These are phyloP conservation scores for Andrena trimmerana DNA, from an alignment of 2,888 invertebrate genomes.

Conservation along the genomic window DNA sequence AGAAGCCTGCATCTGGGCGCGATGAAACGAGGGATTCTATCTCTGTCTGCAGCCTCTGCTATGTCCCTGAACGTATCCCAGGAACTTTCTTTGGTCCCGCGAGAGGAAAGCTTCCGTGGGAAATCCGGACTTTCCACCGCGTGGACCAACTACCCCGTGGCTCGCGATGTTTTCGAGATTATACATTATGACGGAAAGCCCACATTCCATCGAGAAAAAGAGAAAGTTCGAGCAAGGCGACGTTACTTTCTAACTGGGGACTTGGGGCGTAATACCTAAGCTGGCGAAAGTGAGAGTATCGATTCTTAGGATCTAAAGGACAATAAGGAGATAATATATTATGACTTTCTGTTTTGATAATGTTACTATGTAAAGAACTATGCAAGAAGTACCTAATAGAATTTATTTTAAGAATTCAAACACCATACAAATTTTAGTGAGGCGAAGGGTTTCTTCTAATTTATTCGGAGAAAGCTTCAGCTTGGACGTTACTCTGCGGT, in stretches of 20 bases:
- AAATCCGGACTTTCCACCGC: conserved; percentile 64
- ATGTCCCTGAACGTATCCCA: conserved; percentile 59
- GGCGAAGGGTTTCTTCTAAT: neutral
- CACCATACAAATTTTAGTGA: no score
- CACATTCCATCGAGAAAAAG: neutral
- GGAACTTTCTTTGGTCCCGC: conserved; percentile 57
- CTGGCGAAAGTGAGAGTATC: neutral
- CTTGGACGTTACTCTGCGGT: neutral
- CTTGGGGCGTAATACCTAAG: neutral
- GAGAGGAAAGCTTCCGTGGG: conserved; percentile 66
- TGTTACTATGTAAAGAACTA: no score
- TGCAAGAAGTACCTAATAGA: no score
- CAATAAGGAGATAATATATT: no score
- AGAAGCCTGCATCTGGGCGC: conserved; percentile 58
- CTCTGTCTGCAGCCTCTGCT: conserved; percentile 46
- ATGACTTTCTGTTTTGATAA: no score
- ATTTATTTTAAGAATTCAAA: no score
- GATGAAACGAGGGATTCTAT: conserved; percentile 45
- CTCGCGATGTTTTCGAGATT: conserved; percentile 23
- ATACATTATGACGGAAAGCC: conserved; percentile 15
- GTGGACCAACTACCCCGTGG: conserved; percentile 30
- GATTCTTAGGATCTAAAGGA: neutral
- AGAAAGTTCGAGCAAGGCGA: neutral
- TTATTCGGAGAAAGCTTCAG: neutral
- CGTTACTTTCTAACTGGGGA: neutral